Evolutionary conservation across 2,888 invertebrate species (phyloP).

Genomic region (Tenthredo mesomela): DNA sequence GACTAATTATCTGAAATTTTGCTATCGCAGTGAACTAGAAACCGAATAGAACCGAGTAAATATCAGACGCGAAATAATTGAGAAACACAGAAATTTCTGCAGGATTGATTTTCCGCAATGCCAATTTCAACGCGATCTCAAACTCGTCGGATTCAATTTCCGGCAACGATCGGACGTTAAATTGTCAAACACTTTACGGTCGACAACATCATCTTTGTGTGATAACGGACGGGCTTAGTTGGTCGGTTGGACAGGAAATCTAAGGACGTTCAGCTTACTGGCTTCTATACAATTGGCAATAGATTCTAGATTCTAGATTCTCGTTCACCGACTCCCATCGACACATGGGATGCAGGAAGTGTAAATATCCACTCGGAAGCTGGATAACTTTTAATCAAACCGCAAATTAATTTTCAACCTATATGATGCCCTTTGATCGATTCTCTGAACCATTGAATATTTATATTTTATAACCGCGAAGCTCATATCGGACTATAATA

Average conservation of each 20-base stretch:
- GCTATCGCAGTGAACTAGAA: not conserved
- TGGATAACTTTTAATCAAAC: constrained; percentile 7
- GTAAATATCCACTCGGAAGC: not conserved
- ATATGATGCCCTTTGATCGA: not conserved
- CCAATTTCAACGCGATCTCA: constrained; percentile 21
- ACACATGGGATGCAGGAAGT: not conserved
- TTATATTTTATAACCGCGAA: not conserved
- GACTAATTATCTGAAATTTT: not conserved
- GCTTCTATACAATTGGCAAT: not conserved
- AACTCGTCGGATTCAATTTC: constrained; percentile 9
- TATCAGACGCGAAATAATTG: not conserved
- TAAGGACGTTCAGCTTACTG: not conserved
- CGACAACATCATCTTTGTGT: constrained; percentile 22
- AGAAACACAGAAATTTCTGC: constrained; percentile 1
- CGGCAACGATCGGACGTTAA: constrained; percentile 14
- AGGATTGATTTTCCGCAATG: constrained; percentile 26
- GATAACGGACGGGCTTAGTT: not conserved
- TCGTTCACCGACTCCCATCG: not conserved
- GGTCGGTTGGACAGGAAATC: constrained; percentile 10
- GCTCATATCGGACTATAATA: not conserved
- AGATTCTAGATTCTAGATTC: not conserved
- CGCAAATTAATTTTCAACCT: not conserved
- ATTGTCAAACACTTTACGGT: constrained; percentile 32
- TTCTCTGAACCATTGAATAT: constrained; percentile 4
- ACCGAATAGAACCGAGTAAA: not conserved